Conservation (phyloP, 2,113 vertebrate genomes). For the Callospermophilus lateralis region DNA sequence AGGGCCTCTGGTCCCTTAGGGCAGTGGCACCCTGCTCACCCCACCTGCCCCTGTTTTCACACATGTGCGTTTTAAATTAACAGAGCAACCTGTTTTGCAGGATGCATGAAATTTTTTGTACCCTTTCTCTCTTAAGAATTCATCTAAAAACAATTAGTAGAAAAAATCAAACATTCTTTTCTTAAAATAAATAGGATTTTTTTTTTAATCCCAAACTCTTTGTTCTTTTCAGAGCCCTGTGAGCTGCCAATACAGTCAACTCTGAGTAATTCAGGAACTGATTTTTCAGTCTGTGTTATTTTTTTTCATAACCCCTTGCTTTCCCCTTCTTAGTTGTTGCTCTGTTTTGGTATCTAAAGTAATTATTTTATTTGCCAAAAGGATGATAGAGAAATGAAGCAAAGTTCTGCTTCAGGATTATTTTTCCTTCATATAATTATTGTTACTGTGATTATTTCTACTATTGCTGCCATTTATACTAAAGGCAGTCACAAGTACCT, state of each 20-base stretch:
- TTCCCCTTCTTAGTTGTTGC: neutral
- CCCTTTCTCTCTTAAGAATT: slow-evolving; percentile 55
- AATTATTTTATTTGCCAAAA: slow-evolving; percentile 33
- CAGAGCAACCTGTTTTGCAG: slow-evolving; percentile 60
- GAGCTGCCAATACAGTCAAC: slow-evolving; percentile 33
- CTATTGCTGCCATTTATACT: neutral
- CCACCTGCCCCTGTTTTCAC: neutral
- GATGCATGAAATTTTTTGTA: slow-evolving; percentile 57
- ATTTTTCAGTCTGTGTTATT: neutral
- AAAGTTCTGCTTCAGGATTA: neutral
- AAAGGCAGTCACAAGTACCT: neutral
- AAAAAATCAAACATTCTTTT: slow-evolving; percentile 74
- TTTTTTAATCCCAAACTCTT: neutral
- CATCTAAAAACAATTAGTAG: slow-evolving; percentile 74
- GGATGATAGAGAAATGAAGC: slow-evolving; percentile 14
- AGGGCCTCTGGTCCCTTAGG: neutral
- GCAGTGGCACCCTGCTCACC: neutral
- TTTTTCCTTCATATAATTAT: neutral
- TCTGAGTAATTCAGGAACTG: slow-evolving; percentile 56
- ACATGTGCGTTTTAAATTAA: slow-evolving; percentile 70
- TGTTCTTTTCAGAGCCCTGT: slow-evolving; percentile 29
- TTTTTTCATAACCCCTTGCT: neutral
- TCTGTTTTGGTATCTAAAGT: neutral
- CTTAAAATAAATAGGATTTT: slow-evolving; percentile 74
- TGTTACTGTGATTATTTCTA: neutral